phyloP scores from a whole-genome alignment of 2,113 vertebrate species.

The Dicrurus megarhynchus region DNA sequence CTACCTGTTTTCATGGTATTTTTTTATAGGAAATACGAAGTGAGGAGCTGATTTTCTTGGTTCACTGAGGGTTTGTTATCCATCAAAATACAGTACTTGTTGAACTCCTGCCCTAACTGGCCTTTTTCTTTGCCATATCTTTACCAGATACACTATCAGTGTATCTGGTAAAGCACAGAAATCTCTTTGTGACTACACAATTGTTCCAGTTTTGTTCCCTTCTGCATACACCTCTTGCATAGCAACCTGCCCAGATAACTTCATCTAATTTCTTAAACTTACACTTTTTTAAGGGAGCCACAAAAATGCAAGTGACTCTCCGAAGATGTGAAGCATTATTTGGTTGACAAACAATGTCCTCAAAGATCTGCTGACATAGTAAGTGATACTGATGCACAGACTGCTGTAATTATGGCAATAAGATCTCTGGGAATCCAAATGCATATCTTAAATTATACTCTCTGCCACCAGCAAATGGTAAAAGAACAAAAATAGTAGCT shows the following conservation, averaged over 20 bases:
- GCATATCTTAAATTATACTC: background rate
- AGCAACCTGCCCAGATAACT: background rate
- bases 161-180: background rate
- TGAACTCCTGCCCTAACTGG: background rate
- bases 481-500: conserved; percentile 10
- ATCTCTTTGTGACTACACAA: background rate
- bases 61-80: background rate
- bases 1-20: background rate
- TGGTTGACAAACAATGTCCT: background rate
- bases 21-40: background rate
- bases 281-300: background rate
- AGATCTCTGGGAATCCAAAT: background rate
- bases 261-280: background rate
- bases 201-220: background rate
- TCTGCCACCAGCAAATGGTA: background rate
- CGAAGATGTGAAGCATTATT: background rate
- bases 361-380: background rate
- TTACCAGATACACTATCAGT: background rate
- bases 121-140: background rate
- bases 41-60: background rate
- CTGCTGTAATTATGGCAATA: background rate
- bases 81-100: background rate
- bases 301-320: background rate
- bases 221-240: background rate
- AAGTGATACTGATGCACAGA: background rate